A percentile compares a stretch with the other conserved stretches of the same genome.
phyloP scores from a whole-genome alignment of 2,888 invertebrate species.

The Drosophila mimetica region DNA sequence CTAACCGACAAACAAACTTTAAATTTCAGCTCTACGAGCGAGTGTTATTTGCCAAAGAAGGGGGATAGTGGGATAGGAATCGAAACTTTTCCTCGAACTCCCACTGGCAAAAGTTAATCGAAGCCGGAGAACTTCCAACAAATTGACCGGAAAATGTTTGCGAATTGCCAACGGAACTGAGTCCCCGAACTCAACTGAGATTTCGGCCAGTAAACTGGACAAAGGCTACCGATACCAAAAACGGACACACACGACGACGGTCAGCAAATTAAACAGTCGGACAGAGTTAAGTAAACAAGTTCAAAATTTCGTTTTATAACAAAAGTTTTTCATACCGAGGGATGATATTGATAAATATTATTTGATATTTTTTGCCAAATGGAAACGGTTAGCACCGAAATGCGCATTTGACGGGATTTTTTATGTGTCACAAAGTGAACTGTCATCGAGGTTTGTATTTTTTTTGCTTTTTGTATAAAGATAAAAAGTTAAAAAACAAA shows the following conservation, averaged over 20 bases:
- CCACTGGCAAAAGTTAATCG: conserved; percentile 69
- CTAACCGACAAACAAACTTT: conserved; percentile 38
- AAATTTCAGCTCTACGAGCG: conserved; percentile 46
- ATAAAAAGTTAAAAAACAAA: background rate
- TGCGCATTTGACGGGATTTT: background rate
- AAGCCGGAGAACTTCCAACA: conserved; percentile 61
- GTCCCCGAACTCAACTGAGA: conserved; percentile 45
- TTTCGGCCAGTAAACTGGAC: conserved; percentile 43
- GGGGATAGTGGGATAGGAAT: conserved; percentile 1
- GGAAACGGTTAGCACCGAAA: background rate
- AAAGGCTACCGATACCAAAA: conserved; percentile 46
- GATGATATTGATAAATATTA: conserved; percentile 62
- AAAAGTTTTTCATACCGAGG: conserved; percentile 34
- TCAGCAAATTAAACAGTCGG: conserved; percentile 61
- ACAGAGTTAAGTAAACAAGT: conserved; percentile 34
- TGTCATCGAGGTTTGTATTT: background rate
- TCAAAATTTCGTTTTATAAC: conserved; percentile 48
- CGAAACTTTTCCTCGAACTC: conserved; percentile 38
- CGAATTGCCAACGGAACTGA: conserved; percentile 70
- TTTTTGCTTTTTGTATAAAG: background rate
- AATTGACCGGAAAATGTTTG: conserved; percentile 79
- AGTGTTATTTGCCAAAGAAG: conserved; percentile 60
- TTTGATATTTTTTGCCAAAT: background rate
- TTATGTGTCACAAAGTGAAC: background rate
- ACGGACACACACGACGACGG: conserved; percentile 20